Conservation (phyloP, 1,140 invertebrate species). For the Chionoecetes opilio region DNA sequence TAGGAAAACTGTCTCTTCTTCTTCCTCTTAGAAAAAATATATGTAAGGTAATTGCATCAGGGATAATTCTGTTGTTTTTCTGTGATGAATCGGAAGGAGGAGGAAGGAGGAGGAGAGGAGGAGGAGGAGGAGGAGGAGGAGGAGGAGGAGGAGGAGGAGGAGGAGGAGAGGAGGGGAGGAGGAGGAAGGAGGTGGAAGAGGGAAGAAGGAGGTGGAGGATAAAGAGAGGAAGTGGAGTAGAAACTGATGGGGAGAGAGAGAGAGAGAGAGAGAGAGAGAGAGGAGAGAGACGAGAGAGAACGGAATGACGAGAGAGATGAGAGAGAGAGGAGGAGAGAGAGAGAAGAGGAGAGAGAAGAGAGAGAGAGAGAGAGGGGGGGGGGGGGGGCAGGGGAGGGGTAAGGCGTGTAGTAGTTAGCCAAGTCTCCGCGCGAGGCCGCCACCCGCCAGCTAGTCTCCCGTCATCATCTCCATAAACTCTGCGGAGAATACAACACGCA, state of each 20-base stretch:
- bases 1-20: neutral
- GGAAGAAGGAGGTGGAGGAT: neutral
- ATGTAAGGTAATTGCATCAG: neutral
- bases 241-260: neutral
- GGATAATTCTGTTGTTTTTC: neutral
- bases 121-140: neutral
- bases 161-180: neutral
- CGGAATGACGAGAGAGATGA: neutral
- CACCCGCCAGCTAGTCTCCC: neutral
- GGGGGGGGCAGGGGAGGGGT: neutral
- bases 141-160: neutral
- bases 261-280: neutral
- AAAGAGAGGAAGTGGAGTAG: neutral
- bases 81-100: neutral
- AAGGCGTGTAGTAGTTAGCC: neutral
- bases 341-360: neutral
- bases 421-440: neutral
- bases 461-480: slow-evolving; percentile 19
- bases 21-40: neutral
- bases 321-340: too few relatives aligned
- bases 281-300: neutral
- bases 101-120: neutral
- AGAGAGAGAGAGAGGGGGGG: neutral
- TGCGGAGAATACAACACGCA: neutral
- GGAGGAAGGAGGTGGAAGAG: neutral